A percentile compares a stretch with the other conserved stretches of the same genome.
Conservation (phyloP, 2,888 invertebrate species). For the Trilocha varians region DNA sequence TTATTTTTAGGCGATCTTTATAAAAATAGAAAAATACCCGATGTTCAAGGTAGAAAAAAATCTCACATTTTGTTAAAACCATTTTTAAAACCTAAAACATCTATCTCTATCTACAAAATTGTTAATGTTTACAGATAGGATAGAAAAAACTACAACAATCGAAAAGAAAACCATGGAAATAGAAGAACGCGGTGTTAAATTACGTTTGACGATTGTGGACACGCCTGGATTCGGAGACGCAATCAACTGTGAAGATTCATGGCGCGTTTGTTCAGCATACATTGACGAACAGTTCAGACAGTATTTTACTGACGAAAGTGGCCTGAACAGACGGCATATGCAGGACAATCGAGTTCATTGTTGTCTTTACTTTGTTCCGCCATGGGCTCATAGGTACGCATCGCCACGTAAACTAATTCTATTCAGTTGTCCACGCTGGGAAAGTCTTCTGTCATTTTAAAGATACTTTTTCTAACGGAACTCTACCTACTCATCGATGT, state of each 20-base stretch:
- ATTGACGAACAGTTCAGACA: constrained; percentile 92
- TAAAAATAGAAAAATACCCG: constrained; percentile 83
- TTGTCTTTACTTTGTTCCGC: constrained; percentile 95
- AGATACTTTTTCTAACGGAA: neutral
- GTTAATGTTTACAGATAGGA: constrained; percentile 52
- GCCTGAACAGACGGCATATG: constrained; percentile 93
- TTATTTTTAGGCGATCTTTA: constrained; percentile 95
- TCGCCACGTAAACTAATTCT: neutral
- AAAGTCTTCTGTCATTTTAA: neutral
- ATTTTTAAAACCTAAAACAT: neutral
- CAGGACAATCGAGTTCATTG: constrained; percentile 97
- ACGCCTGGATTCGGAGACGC: constrained; percentile 97
- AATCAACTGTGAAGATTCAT: constrained; percentile 94
- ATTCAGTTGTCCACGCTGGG: neutral
- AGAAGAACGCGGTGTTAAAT: constrained; percentile 92
- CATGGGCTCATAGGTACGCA: constrained; percentile 92
- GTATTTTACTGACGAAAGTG: constrained; percentile 93
- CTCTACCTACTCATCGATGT: neutral
- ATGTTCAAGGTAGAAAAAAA: constrained; percentile 75
- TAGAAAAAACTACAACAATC: constrained; percentile 80
- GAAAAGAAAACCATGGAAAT: constrained; percentile 93
- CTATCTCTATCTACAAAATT: neutral
- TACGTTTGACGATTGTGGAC: constrained; percentile 93
- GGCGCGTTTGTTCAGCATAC: constrained; percentile 92
- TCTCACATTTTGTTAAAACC: neutral